Conservation (phyloP, 2,888 invertebrate genomes). For the Frankliniella intonsa region DNA sequence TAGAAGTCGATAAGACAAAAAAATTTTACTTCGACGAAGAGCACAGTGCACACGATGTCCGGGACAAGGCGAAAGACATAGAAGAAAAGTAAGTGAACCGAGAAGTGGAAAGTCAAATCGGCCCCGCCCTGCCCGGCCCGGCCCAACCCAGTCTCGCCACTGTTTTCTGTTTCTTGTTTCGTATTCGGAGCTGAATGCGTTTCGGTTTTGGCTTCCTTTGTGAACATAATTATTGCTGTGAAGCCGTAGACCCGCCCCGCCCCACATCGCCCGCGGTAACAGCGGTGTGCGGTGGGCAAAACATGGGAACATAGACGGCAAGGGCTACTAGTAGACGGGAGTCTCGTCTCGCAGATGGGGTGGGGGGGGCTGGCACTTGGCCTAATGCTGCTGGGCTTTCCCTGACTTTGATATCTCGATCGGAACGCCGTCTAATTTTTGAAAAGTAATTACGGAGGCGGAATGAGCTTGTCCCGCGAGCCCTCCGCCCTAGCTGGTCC, state of each 20-base stretch:
- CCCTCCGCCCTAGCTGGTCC: not conserved
- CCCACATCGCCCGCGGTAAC: too few relatives aligned
- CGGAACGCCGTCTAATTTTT: not conserved
- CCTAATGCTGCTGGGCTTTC: not conserved
- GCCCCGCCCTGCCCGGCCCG: not conserved
- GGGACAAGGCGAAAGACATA: conserved; percentile 91
- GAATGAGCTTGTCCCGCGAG: not conserved
- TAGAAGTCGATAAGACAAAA: conserved; percentile 89
- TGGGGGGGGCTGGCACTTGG: not conserved
- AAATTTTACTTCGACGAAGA: conserved; percentile 95
- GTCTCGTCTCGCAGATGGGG: not conserved
- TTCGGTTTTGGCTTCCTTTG: too few relatives aligned
- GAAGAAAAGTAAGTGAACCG: conserved; percentile 72
- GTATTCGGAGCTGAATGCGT: too few relatives aligned
- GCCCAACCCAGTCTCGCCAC: too few relatives aligned
- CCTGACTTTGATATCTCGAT: not conserved
- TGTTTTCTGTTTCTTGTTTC: too few relatives aligned
- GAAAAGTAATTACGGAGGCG: not conserved
- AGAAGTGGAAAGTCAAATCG: not conserved
- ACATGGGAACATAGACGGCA: too few relatives aligned
- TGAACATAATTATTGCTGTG: too few relatives aligned
- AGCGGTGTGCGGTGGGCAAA: too few relatives aligned
- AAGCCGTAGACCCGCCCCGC: too few relatives aligned
- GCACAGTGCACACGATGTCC: conserved; percentile 89
- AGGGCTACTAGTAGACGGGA: too few relatives aligned